Base-by-base conservation (phyloP, 2,888 invertebrate species). In the Athrips mouffetella region DNA sequence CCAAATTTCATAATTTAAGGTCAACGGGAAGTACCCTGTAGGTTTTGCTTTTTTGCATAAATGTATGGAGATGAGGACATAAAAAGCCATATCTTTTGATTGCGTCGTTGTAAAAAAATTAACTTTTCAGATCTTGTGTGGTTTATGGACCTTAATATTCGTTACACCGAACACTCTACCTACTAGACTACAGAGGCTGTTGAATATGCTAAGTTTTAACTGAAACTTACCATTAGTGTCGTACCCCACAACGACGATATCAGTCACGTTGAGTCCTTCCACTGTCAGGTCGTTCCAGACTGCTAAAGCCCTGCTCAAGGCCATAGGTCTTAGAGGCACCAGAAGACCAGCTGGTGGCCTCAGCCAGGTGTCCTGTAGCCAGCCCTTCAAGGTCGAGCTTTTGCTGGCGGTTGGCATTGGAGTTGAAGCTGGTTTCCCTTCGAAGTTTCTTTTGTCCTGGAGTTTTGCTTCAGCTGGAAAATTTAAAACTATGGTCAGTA, bases 281-380 rank as follows among this genome's bases (percentile, higher is more conserved):
- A 60, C 65, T 0, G 70, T 76, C 50, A 89, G 55, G 44, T 87
- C 85, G 20, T 74, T 77, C 84, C 89, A 89, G 0, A 86, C 80
- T 0, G 83, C 84, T 33, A 84, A 50, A 0, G 87, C 86, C 3
- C 86, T 63, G 35, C 65, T 73, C 51, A 89, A 50, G 0, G 88
- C 88, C 33, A 66, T 58, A 0, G 84, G 78, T 45, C 88, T 53
- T n/a, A 88, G 42, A 0, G 89, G 87, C 47, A 89, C 87, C 54
- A 89, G 76, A 55, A 89, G 63, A 0, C 82, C 89, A 1, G 83
- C 78, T 0, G 89, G 89, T 0, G 84, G 76, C 0, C 89, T 66
- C 0, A 85, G 69, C 81, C 86, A 89, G 0, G 80, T 65, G 72
- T 89, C 89, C 51, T 87, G 80, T 0, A 89, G 62, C 81, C 88